Evolutionary conservation across 2,797 vertebrate species (phyloP).

Genomic region (Acanthornis magna): DNA sequence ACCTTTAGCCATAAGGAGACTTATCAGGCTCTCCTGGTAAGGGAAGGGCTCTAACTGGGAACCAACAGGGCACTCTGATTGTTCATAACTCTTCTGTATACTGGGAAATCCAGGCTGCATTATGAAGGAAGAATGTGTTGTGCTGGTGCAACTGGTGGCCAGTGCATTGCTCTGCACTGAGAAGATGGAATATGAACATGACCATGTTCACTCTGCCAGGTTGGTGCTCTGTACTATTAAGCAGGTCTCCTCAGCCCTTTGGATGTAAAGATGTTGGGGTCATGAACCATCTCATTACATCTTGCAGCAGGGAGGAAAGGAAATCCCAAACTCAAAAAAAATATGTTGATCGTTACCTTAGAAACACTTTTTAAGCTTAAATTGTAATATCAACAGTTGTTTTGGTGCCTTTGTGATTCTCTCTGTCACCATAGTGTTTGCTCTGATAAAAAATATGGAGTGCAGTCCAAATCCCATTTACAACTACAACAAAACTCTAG

Average conservation of each 20-base stretch:
- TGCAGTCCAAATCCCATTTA: background rate
- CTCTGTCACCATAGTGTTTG: background rate
- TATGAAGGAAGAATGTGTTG: background rate
- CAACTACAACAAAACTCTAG: background rate
- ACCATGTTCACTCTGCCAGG: background rate
- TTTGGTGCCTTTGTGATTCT: background rate
- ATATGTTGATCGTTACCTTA: background rate
- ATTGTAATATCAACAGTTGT: background rate
- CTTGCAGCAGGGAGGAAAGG: background rate
- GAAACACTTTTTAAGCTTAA: background rate
- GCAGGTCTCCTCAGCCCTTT: background rate
- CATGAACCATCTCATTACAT: background rate
- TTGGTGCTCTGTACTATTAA: background rate
- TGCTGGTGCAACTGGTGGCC: background rate
- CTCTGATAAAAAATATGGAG: background rate
- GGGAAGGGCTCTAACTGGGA: background rate
- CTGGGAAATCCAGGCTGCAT: background rate
- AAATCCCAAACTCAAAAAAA: background rate
- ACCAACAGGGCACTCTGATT: background rate
- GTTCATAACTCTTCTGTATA: accelerated
- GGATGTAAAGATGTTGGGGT: background rate
- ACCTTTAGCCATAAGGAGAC: background rate
- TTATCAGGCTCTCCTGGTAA: background rate
- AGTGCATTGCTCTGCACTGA: background rate
- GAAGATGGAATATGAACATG: background rate